Evolutionary conservation across 35 echinoderm and acorn worm genomes (phyloP), one percentile per base, ranked within the genome.

Genomic region (Ophioderma brevispina): DNA sequence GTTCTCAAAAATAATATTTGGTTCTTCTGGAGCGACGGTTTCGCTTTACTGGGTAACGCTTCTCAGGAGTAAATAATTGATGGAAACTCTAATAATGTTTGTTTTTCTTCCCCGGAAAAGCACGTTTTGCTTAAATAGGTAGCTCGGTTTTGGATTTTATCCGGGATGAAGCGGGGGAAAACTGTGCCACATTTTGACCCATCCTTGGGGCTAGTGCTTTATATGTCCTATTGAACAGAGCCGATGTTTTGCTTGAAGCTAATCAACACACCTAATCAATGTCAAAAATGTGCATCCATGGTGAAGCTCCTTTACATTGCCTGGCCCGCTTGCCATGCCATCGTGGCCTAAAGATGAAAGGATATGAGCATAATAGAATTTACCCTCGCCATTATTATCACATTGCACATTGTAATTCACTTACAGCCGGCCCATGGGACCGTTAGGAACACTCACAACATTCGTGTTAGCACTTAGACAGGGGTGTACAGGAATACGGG

Each of bases 251-350:
- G 59, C 59, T 70, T 70, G 59, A 1, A 70, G 59, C 6, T 70
- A 25, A 70, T 70, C 59, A 70, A 25, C 59, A 70, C 59, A 70
- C 6, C 17, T 70, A 70, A 70, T 70, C 59, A 70, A 70, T 70
- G 59, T 70, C 59, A 70, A 70, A 70, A 70, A 25, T 70, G 59
- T 70, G 59, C 59, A 70, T 70, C 59, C 59, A 25, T 70, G 59
- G 59, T 70, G 59, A 70, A 30, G 15, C 59, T 6, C 28, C 6
- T 25, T 13, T 25, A 70, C 59, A 70, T 18, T 18, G 28, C 1
- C 28, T 25, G 2, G 28, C 59, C n/a, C 59, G 28, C 59, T 25
- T 30, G 59, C 59, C n/a, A 30, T 70, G 59, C 17, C 4, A 30
- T 25, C 59, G 6, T 70, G 59, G 59, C 59, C 59, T 70, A 70